Evolutionary conservation across 2,113 vertebrate species (phyloP).

Genomic region (Corythoichthys haematopterus): DNA sequence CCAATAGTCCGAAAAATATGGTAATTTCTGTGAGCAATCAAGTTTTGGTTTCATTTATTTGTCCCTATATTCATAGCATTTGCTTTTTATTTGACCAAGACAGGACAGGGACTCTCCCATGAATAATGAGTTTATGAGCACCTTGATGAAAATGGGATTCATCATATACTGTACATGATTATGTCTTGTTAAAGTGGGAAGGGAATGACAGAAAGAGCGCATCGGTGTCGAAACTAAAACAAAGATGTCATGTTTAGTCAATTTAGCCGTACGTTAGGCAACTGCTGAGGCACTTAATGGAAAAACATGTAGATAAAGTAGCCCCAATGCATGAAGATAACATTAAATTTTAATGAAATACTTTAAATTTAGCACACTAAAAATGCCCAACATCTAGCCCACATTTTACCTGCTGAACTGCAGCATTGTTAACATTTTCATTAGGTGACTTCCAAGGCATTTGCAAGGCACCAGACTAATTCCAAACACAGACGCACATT

Average conservation of each 20-base stretch:
- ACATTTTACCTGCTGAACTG: constrained; percentile 1
- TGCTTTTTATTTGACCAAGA: no score
- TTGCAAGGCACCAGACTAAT: not conserved
- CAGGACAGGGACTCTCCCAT: constrained; percentile 5
- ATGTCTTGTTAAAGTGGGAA: constrained; percentile 25
- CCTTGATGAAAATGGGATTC: constrained; percentile 30
- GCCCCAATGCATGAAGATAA: not conserved
- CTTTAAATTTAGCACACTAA: not conserved
- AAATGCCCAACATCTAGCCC: not conserved
- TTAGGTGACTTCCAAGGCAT: not conserved
- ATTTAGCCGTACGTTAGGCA: not conserved
- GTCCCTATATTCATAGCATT: no score
- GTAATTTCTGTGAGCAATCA: no score
- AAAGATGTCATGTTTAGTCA: not conserved
- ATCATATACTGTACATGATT: constrained; percentile 31
- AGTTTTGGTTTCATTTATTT: no score
- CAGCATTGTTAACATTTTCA: not conserved
- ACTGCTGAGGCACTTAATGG: not conserved
- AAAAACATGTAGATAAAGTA: not conserved
- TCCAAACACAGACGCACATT: no score
- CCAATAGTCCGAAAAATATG: no score
- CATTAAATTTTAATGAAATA: not conserved
- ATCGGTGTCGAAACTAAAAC: constrained; percentile 24
- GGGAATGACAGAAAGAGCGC: constrained; percentile 1
- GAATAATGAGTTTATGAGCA: constrained; percentile 17